Conservation (phyloP, 2,113 vertebrate species). For the Phainopepla nitens region DNA sequence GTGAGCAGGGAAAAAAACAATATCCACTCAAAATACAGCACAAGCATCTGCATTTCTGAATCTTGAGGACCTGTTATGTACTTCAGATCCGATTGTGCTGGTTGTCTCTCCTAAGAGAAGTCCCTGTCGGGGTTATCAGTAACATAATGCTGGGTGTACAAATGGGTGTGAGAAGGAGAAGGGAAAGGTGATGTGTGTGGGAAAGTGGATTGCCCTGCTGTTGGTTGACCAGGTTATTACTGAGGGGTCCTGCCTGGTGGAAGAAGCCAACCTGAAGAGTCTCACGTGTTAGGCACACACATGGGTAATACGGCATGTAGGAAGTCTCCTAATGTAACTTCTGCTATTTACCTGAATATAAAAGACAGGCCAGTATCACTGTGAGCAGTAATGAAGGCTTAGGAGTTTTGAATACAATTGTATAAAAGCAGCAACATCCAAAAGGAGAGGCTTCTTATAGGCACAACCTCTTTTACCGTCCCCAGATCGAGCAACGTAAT, state of each 20-base stretch:
- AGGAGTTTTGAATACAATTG: neutral
- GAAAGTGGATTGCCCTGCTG: fast-evolving
- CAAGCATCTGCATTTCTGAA: neutral
- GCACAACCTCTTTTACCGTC: neutral
- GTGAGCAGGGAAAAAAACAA: neutral
- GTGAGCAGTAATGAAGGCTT: neutral
- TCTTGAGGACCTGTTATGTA: neutral
- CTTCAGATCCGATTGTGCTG: neutral
- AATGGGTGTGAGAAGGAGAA: neutral
- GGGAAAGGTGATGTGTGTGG: neutral
- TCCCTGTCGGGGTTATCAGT: neutral
- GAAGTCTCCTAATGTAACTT: neutral
- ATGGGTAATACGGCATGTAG: neutral
- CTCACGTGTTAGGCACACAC: fast-evolving
- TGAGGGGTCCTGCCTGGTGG: neutral
- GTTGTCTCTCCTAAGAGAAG: neutral
- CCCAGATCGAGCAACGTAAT: neutral
- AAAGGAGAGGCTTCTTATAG: neutral
- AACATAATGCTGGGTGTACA: fast-evolving
- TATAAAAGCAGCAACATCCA: neutral
- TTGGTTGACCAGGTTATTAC: neutral
- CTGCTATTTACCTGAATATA: neutral
- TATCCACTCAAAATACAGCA: neutral
- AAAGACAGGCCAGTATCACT: neutral
- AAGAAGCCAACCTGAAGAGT: neutral